Base-by-base conservation (phyloP, 2,888 invertebrate species). In the Aethes cnicana region DNA sequence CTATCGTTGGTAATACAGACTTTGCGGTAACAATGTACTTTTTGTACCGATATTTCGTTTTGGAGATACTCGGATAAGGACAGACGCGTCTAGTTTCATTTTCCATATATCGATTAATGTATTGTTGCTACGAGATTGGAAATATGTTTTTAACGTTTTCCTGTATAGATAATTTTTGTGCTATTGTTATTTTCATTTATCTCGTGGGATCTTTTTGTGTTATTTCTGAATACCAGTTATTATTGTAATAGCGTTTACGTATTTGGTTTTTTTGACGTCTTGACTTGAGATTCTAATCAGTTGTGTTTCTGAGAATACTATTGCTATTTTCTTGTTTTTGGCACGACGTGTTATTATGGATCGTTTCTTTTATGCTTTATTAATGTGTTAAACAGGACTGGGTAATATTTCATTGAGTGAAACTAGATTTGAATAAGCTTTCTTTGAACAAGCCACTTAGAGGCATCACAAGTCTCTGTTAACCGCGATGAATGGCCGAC, bases 31-130 rank as follows among this genome's bases (percentile, higher is more conserved):
- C 64, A 68, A 70, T 68, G 75, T 78, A 78, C 74, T 80, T 83
- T 84, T 82, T 84, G 75, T 82, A 78, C 77, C 69, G 77, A 80
- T 80, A 80, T 81, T 81, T 77, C 72, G 69, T 77, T 73, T 63
- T 60, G 49, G 64, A 82, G 84, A 84, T 85, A 68, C 68, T 62
- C 70, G 65, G 86, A 84, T 85, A 84, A 77, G 75, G 69, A 59
- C 68, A 61, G 61, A 64, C 69, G 74, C 69, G 73, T 78, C 77
- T 78, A 72, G 77, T 74, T 72, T 69, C 72, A 74, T 78, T 77
- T 81, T 74, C 68, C 68, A 68, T 75, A 71, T 71, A 77, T 82
- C 73, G 70, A 69, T 74, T 70, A 69, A 39, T 64, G 71, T 66
- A 81, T 83, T 84, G 79, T 84, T 74, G 66, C 63, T 68, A 55